A percentile compares a stretch with the other conserved stretches of the same genome.
Evolutionary conservation across 2,113 vertebrate genomes (phyloP).

Genomic region (Solenodon paradoxus): DNA sequence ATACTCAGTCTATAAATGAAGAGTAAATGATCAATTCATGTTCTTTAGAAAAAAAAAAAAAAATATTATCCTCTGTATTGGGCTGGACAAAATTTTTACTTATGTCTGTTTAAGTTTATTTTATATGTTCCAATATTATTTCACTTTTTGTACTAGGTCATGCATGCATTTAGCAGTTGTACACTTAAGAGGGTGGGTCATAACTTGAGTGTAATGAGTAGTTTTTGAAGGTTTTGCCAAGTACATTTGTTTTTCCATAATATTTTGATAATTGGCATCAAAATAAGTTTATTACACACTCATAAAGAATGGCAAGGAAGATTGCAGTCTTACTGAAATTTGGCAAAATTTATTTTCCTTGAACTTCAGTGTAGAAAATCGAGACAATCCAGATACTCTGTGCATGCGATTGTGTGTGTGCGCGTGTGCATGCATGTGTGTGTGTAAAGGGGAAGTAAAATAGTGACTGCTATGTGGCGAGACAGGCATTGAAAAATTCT

Average conservation of each 20-base stretch:
- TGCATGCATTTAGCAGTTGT: conserved; percentile 55
- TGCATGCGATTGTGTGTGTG: background rate
- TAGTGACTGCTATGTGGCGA: background rate
- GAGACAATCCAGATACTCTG: conserved; percentile 46
- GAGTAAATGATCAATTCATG: conserved; percentile 33
- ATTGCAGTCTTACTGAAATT: conserved; percentile 53
- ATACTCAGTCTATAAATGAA: conserved; percentile 24
- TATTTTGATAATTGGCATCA: conserved; percentile 61
- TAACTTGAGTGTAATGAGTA: conserved; percentile 20
- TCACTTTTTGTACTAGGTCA: conserved; percentile 61
- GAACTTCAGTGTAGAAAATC: conserved; percentile 61
- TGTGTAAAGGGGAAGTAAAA: background rate
- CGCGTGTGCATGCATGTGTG: background rate
- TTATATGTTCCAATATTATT: conserved; percentile 22
- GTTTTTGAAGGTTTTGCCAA: conserved; percentile 55
- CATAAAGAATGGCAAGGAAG: conserved; percentile 59
- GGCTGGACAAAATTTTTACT: conserved; percentile 18
- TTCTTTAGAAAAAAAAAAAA: conserved; percentile 12
- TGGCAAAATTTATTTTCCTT: conserved; percentile 36
- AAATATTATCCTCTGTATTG: conserved; percentile 26
- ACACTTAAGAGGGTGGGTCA: conserved; percentile 63
- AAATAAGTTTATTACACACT: conserved; percentile 38
- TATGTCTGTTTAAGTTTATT: conserved; percentile 25
- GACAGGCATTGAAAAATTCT: background rate
- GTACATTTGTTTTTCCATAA: conserved; percentile 44